Evolutionary conservation across 2,888 invertebrate species (phyloP).

Genomic region (Perizoma flavofasciatum): DNA sequence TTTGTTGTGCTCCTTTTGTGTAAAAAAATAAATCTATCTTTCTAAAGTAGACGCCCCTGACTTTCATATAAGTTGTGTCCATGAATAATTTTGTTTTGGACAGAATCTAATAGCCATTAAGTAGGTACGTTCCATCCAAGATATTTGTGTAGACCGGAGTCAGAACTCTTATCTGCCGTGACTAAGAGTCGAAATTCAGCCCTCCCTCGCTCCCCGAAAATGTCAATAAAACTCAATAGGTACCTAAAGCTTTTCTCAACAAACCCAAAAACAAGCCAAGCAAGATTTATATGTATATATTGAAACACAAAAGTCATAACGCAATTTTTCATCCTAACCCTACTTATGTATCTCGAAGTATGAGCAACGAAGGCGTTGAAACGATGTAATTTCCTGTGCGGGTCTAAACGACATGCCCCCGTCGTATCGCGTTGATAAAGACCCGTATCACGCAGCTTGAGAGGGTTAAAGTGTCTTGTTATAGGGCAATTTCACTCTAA

Average conservation of each 20-base stretch:
- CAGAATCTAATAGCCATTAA: too few relatives aligned
- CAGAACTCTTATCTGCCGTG: too few relatives aligned
- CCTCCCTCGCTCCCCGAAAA: too few relatives aligned
- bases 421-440: slow-evolving; percentile 60
- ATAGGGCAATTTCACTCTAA: slow-evolving; percentile 48
- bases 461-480: slow-evolving; percentile 51
- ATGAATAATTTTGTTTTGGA: too few relatives aligned
- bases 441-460: slow-evolving; percentile 49
- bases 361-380: slow-evolving; percentile 38
- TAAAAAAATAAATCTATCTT: too few relatives aligned
- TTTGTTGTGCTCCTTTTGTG: too few relatives aligned
- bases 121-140: too few relatives aligned
- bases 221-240: too few relatives aligned
- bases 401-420: slow-evolving; percentile 54
- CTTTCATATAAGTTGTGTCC: too few relatives aligned
- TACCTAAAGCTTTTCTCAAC: slow-evolving; percentile 1
- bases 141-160: too few relatives aligned
- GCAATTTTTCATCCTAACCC: slow-evolving; percentile 46
- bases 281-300: slow-evolving; percentile 14
- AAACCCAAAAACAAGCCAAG: slow-evolving; percentile 8
- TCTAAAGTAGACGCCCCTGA: too few relatives aligned
- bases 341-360: slow-evolving; percentile 15
- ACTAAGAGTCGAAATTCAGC: too few relatives aligned
- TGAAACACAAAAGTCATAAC: slow-evolving; percentile 26
- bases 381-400: slow-evolving; percentile 62